Evolutionary conservation across 2,888 invertebrate species (phyloP), one percentile per base, ranked within the genome.

Genomic region (Sarcophaga variegata): DNA sequence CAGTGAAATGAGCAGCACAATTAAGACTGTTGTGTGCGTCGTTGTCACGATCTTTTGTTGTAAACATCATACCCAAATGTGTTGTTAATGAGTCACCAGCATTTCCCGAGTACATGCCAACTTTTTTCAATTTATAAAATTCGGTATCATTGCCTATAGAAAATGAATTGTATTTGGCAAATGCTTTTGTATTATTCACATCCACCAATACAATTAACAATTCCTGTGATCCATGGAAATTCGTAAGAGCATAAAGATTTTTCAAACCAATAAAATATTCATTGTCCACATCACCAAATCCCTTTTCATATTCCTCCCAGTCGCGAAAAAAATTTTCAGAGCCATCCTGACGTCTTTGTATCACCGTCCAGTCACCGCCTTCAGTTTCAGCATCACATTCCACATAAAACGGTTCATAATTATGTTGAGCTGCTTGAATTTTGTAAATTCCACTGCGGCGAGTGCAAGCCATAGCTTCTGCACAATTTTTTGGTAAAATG

Each of bases 21-120:
- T 77, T 77, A n/a, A 49, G 37, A 5, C 27, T 22, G n/a, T 71
- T 17, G 2, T 49, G 12, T 37, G 2, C 10, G 14, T 81, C 81
- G 37, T 81, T 20, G 27, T 78, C 76, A 27, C 69, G 81, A 75
- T 81, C 85, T 59, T 69, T 74, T 0, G 78, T 78, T 2, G 74
- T 63, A 71, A 85, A 85, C 17, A 81, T 72, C 37, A 67, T 72
- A 10, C 63, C 72, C 3, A 81, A 6, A n/a, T 77, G 72, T 3
- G 0, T 2, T 6, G 4, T 8, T 45, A 85, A 17, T 0, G 77
- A 81, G 20, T 85, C 67, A 4, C 81, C 85, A 3, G 85, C 85
- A 12, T 62, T 72, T 12, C 85, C 85, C 3, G 81, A 67, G 59
- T 70, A 85, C 20, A 25, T 54, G 0, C 85, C 85, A 37, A 85